Evolutionary conservation across 2,113 vertebrate genomes (phyloP).

Genomic region (Chaetodon trifascialis): DNA sequence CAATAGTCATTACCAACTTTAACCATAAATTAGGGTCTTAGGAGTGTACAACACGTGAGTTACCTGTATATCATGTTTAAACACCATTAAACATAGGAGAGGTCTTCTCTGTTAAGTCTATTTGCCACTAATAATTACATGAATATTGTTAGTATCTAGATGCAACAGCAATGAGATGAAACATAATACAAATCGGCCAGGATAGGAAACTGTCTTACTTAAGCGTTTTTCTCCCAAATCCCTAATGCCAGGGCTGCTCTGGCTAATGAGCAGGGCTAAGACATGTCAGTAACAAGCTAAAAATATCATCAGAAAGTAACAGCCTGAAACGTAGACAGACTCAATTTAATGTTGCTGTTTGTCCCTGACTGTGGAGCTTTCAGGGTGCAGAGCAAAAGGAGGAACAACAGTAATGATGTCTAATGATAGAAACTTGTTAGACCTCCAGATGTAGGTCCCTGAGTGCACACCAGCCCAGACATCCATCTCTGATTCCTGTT

Average conservation of each 20-base stretch:
- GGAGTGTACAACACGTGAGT: neutral
- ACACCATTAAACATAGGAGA: conserved; percentile 4
- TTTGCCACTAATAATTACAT: neutral
- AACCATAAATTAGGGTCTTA: neutral
- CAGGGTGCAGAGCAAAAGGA: conserved; percentile 8
- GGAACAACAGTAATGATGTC: conserved; percentile 54
- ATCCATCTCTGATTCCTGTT: conserved; percentile 54
- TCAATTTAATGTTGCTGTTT: conserved; percentile 36
- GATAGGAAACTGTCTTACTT: neutral
- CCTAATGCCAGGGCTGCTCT: neutral
- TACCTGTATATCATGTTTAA: neutral
- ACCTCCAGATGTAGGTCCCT: conserved; percentile 64
- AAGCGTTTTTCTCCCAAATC: conserved; percentile 11
- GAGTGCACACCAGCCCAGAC: conserved; percentile 42
- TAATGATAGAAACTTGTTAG: conserved; percentile 57
- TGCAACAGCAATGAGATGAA: conserved; percentile 7
- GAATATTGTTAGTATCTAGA: conserved; percentile 1
- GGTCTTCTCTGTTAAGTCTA: neutral
- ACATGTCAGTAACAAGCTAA: conserved; percentile 52
- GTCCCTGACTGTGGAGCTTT: conserved; percentile 30
- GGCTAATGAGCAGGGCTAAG: conserved; percentile 43
- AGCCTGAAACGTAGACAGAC: conserved; percentile 16
- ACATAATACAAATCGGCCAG: conserved; percentile 28
- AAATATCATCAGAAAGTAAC: conserved; percentile 23
- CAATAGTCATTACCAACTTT: neutral